A percentile compares a stretch with the other conserved stretches of the same genome.
Conservation (phyloP, 2,113 vertebrate species). For the Marcusenius ussheri region DNA sequence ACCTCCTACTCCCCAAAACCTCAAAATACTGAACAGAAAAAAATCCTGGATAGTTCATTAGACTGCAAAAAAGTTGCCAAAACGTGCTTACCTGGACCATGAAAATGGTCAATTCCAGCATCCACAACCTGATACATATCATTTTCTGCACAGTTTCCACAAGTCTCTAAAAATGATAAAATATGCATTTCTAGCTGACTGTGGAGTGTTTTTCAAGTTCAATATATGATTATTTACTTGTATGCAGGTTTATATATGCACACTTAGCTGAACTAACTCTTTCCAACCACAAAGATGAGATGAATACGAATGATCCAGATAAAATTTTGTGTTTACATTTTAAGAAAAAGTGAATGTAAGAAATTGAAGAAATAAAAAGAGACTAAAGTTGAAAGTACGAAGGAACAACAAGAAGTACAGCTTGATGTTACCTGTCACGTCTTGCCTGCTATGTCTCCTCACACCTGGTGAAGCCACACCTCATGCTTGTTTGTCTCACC, state of each 20-base stretch:
- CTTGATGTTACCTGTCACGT: too few relatives aligned
- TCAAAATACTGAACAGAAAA: neutral
- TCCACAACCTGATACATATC: constrained; percentile 35
- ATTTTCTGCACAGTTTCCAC: neutral
- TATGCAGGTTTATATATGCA: neutral
- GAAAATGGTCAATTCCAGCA: constrained; percentile 35
- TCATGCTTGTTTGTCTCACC: too few relatives aligned
- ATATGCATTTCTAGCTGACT: constrained; percentile 7
- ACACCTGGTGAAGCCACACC: too few relatives aligned
- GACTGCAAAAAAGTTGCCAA: neutral
- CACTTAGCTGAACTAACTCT: neutral
- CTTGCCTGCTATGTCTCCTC: too few relatives aligned
- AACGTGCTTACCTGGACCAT: constrained; percentile 48
- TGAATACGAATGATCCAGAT: neutral
- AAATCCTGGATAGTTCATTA: neutral
- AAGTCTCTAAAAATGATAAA: neutral
- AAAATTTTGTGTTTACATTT: neutral
- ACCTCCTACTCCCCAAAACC: neutral
- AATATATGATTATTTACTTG: neutral
- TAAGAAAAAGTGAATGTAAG: neutral
- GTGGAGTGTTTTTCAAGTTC: neutral
- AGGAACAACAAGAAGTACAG: too few relatives aligned
- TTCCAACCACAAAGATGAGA: neutral
- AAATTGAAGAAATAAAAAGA: too few relatives aligned
- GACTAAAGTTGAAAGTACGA: too few relatives aligned